These are phyloP conservation scores for Oligia fasciuncula DNA, from an alignment of 2,888 invertebrate genomes.

Conservation along the genomic window DNA sequence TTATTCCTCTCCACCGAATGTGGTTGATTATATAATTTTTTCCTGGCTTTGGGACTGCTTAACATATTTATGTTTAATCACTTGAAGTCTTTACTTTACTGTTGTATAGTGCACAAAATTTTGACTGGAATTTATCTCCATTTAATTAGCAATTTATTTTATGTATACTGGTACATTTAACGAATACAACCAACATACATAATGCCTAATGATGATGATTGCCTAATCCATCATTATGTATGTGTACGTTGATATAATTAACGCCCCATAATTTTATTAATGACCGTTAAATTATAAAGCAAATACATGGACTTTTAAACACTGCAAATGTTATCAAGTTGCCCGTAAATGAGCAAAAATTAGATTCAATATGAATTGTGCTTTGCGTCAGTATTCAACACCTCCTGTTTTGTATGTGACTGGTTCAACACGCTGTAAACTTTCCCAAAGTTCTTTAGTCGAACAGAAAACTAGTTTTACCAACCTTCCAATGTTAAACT, in stretches of 20 bases:
- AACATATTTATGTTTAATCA: no score
- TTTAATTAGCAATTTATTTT: background rate
- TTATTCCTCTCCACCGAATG: no score
- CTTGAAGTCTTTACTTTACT: background rate
- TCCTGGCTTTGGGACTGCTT: background rate
- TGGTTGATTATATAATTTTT: no score
- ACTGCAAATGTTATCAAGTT: background rate
- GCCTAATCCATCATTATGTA: background rate
- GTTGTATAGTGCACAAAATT: background rate
- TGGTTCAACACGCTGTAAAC: constrained; percentile 8
- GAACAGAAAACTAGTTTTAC: constrained; percentile 32
- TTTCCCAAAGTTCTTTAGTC: constrained; percentile 17
- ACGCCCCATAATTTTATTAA: background rate
- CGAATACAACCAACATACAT: no score
- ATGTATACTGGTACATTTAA: background rate
- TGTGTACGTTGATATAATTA: background rate
- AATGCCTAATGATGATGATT: background rate
- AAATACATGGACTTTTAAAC: constrained; percentile 1
- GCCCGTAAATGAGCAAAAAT: constrained; percentile 4
- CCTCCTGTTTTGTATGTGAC: constrained; percentile 34
- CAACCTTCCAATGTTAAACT: constrained; percentile 43
- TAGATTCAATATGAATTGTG: background rate
- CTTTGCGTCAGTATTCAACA: background rate
- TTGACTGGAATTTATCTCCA: no score
- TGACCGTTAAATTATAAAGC: constrained; percentile 3